A percentile compares a stretch with the other conserved stretches of the same genome.
Conservation (phyloP, 2,113 vertebrate genomes). For the Pipa parva region DNA sequence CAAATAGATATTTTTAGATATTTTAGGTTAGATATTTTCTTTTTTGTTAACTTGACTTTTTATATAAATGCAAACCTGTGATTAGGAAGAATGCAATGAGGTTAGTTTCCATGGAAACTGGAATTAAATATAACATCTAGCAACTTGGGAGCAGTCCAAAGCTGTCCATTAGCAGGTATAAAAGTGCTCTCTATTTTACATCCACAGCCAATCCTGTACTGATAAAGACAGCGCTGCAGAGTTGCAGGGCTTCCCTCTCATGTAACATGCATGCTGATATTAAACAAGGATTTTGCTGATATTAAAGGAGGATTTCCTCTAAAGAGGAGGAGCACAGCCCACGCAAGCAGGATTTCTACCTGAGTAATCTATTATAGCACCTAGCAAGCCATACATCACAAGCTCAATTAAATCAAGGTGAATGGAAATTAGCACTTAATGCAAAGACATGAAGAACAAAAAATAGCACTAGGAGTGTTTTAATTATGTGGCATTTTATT, state of each 20-base stretch:
- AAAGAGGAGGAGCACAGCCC: too few species aligned
- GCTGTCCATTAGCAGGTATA: conserved; percentile 43
- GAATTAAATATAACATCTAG: conserved; percentile 39
- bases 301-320: background rate
- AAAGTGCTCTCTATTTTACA: conserved; percentile 21
- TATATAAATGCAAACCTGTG: conserved; percentile 36
- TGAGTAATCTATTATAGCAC: too few species aligned
- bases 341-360: too few species aligned
- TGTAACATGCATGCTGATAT: background rate
- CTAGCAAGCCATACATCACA: too few species aligned
- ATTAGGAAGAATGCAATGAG: conserved; percentile 35
- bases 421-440: too few species aligned
- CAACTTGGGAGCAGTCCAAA: conserved; percentile 27
- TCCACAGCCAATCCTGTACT: conserved; percentile 9
- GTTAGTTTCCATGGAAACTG: conserved; percentile 36
- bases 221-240: conserved; percentile 7
- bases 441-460: too few species aligned
- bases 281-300: background rate
- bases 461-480: too few species aligned
- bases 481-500: too few species aligned
- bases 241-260: conserved; percentile 2
- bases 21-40: background rate
- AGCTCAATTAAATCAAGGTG: too few species aligned
- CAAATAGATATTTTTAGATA: too few species aligned
- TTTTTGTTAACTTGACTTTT: conserved; percentile 35